Percentiles rank a stretch among this genome's conserved stretches.
Evolutionary conservation across 2,113 vertebrate species (phyloP).

Genomic region (Archilochus colubris): DNA sequence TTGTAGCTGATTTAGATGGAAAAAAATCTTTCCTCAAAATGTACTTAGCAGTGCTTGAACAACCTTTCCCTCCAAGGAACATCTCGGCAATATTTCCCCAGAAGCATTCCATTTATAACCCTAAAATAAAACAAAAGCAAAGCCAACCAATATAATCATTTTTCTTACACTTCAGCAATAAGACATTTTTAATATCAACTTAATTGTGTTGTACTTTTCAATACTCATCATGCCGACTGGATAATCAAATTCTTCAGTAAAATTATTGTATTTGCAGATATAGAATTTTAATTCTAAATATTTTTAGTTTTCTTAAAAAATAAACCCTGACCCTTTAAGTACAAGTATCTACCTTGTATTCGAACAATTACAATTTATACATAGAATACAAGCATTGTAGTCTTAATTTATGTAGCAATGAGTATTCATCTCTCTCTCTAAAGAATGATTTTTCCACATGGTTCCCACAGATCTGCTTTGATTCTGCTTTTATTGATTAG

Average conservation of each 20-base stretch:
- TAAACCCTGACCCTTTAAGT: no score
- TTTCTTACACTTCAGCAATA: neutral
- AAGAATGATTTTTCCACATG: no score
- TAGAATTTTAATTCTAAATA: no score
- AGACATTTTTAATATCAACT: neutral
- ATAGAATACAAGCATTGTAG: no score
- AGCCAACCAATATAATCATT: neutral
- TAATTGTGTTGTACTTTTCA: neutral
- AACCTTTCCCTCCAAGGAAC: neutral
- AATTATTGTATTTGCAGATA: neutral
- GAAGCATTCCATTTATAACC: neutral
- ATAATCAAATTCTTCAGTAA: neutral
- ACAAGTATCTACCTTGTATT: no score
- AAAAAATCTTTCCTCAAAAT: neutral
- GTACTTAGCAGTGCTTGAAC: neutral
- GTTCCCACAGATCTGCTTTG: no score
- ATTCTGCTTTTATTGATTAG: no score
- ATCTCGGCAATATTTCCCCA: neutral
- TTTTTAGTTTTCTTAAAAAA: no score
- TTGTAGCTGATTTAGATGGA: neutral
- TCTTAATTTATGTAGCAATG: no score
- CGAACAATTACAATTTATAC: no score
- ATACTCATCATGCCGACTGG: neutral
- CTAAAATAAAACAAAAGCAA: neutral
- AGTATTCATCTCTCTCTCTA: no score